Base-by-base conservation (phyloP, 2,113 vertebrate genomes). In the Trogon surrucura region DNA sequence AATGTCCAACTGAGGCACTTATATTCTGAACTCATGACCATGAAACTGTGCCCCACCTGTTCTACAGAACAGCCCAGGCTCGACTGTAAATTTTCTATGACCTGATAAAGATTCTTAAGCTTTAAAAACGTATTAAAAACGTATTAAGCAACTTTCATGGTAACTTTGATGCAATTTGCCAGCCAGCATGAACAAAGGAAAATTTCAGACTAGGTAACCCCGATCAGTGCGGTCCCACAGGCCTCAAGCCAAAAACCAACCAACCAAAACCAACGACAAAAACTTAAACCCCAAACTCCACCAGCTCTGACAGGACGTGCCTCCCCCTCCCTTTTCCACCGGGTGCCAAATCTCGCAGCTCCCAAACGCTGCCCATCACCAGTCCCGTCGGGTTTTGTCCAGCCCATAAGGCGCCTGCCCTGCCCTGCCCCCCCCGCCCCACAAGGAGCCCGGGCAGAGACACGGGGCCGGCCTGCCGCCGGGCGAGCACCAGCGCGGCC, bases 301-400 rank as follows among this genome's bases (percentile, higher is more conserved):
- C 6, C 50, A 30, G 50, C 16, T 65, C 47, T 6, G 30, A 34
- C 45, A 21, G 21, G 9, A 34, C 10, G 2, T 0, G 22, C 2
- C 15, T 27, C 22, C 27, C 9, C 4, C 13, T 30, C 19, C 16
- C 6, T 7, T 26, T 15, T 15, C 65, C 65, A 22, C 17, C 11
- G 7, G 15, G 5, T 9, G 57, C 29, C 71, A 45, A 30, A 6
- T 9, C 17, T 8, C 30, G 12, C 47, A 1, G 17, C 0, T 4
- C 50, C 74, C 54, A 51, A 13, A 5, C 21, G 16, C 71, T 19
- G 67, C 10, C 78, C 10, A 41, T 12, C 13, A 0, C 0, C 20
- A 27, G 7, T 4, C 50, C 16, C 38, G 20, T 2, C 11, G 4
- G 0, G 9, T 1, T 18, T 4, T 5, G 5, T 29, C 51, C 41